Evolutionary conservation across 1,140 invertebrate species (phyloP).

Genomic region (Cyclina sinensis): DNA sequence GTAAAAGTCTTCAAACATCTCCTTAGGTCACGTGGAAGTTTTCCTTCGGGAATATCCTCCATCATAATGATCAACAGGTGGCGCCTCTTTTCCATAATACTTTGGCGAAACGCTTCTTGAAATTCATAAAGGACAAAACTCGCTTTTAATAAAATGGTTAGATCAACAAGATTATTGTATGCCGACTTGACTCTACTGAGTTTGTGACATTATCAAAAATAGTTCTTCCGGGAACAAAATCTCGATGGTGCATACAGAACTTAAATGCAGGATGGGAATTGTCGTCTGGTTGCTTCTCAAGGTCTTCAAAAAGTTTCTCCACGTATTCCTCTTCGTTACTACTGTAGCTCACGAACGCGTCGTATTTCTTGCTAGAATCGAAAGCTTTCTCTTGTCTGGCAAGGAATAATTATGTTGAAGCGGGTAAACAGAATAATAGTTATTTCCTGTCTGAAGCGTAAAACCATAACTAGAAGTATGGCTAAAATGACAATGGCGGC

Average conservation of each 20-base stretch:
- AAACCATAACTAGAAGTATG: slow-evolving; percentile 65
- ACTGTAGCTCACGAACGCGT: slow-evolving; percentile 78
- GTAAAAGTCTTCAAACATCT: slow-evolving; percentile 97
- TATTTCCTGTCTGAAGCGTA: slow-evolving; percentile 77
- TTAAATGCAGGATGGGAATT: slow-evolving; percentile 63
- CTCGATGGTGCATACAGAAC: slow-evolving; percentile 82
- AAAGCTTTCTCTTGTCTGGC: slow-evolving; percentile 68
- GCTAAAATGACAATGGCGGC: slow-evolving; percentile 66
- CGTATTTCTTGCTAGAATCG: slow-evolving; percentile 74
- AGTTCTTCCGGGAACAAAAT: slow-evolving; percentile 80
- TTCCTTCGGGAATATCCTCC: slow-evolving; percentile 84
- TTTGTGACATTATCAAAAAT: slow-evolving; percentile 96
- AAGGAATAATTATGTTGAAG: slow-evolving; percentile 79
- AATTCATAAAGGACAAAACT: slow-evolving; percentile 92
- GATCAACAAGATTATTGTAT: slow-evolving; percentile 97
- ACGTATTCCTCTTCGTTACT: slow-evolving; percentile 74
- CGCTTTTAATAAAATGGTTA: slow-evolving; percentile 93
- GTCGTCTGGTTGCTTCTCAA: slow-evolving; percentile 55
- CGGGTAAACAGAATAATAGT: slow-evolving; percentile 80
- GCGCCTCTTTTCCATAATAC: slow-evolving; percentile 78
- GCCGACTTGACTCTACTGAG: slow-evolving; percentile 95
- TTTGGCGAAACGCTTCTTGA: slow-evolving; percentile 82
- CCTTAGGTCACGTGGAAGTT: slow-evolving; percentile 96
- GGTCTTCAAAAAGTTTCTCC: slow-evolving; percentile 70
- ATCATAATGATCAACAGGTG: slow-evolving; percentile 81